Conservation (phyloP, 2,113 vertebrate species). For the Amblyopsis rosae region DNA sequence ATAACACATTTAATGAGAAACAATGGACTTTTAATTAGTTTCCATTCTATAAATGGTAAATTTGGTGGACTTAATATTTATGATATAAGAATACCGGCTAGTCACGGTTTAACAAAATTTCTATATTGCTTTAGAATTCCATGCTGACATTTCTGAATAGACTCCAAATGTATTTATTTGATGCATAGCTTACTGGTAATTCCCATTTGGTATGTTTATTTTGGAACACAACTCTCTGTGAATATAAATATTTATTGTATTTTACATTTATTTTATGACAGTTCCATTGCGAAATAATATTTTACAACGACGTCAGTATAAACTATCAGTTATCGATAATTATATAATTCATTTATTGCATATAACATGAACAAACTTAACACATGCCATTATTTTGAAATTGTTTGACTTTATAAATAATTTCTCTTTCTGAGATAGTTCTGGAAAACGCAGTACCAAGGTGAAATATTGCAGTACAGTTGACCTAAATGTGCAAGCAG, state of each 20-base stretch:
- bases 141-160: constrained; percentile 25
- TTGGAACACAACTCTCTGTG: not conserved
- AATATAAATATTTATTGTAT: not conserved
- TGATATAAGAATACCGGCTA: too few species aligned
- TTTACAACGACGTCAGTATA: not conserved
- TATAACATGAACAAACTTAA: not conserved
- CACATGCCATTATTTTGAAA: not conserved
- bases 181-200: constrained; percentile 10
- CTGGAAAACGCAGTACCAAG: constrained; percentile 10
- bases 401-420: not conserved
- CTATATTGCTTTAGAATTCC: not conserved
- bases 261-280: too few species aligned
- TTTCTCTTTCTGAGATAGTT: constrained; percentile 1
- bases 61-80: too few species aligned
- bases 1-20: too few species aligned
- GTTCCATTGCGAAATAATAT: too few species aligned
- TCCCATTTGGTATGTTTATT: constrained; percentile 11
- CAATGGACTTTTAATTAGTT: too few species aligned
- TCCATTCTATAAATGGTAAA: too few species aligned
- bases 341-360: not conserved
- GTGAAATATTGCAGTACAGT: constrained; percentile 8
- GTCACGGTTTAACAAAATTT: too few species aligned
- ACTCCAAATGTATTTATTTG: constrained; percentile 52
- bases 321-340: not conserved
- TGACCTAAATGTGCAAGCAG: constrained; percentile 1